Evolutionary conservation across 1,140 invertebrate genomes (phyloP).

Genomic region (Glossosoma conforme): DNA sequence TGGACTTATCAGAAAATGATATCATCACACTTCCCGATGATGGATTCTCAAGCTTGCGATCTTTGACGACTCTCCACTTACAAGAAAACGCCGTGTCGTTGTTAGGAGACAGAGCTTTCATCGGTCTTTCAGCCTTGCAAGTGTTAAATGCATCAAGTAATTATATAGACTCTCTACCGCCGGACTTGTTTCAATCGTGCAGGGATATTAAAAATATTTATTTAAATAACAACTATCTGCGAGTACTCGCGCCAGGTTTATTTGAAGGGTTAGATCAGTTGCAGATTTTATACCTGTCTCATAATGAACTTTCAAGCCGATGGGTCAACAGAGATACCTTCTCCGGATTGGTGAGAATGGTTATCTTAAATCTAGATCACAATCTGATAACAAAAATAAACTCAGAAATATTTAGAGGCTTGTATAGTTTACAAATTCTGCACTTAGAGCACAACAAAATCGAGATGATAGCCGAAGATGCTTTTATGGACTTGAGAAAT

Average conservation of each 20-base stretch:
- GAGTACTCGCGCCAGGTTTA: constrained; percentile 68
- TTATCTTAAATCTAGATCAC: constrained; percentile 69
- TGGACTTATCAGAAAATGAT: constrained; percentile 73
- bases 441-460: constrained; percentile 74
- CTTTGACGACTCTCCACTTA: constrained; percentile 59
- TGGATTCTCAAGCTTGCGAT: constrained; percentile 62
- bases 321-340: constrained; percentile 78
- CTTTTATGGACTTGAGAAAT: constrained; percentile 69
- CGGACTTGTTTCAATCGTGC: constrained; percentile 65
- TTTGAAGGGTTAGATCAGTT: constrained; percentile 72
- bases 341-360: constrained; percentile 63
- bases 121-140: constrained; percentile 59
- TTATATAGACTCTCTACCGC: constrained; percentile 65
- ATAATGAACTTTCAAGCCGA: constrained; percentile 70
- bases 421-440: constrained; percentile 71
- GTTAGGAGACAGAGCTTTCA: constrained; percentile 66
- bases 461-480: constrained; percentile 63
- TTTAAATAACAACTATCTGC: constrained; percentile 75
- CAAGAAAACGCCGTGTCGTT: constrained; percentile 70
- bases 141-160: constrained; percentile 75
- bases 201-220: constrained; percentile 65
- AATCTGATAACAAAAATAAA: constrained; percentile 69
- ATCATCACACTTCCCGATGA: constrained; percentile 63
- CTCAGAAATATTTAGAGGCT: constrained; percentile 65
- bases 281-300: constrained; percentile 69